Evolutionary conservation across 2,113 vertebrate genomes (phyloP), one percentile per base, ranked within the genome.

Genomic region (Peromyscus leucopus): DNA sequence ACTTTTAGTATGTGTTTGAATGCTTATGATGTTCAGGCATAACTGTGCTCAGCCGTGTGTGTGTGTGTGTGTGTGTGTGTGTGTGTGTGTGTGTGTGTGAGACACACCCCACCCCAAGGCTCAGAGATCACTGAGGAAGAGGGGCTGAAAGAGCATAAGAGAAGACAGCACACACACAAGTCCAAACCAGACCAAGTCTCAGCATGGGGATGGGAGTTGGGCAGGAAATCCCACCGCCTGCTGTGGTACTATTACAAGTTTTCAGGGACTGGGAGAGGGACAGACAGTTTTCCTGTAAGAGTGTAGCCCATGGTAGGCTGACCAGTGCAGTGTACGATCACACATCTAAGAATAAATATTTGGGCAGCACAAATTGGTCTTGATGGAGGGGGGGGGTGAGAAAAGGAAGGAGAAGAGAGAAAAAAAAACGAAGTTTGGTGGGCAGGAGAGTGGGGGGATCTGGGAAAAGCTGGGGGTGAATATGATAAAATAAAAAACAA

Each of bases 341-440:
- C 57, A 61, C 6, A 61, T 8, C 36, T 3, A 83, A 39, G 55
- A 48, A 48, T 48, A 48, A 48, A 39, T 61, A 83, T 26, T 39
- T 61, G 36, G 80, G 3, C 57, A 61, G 80, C 7, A n/a, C 17
- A 82, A 59, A 82, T 39, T 9, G 80, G 15, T 39, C 80, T 39
- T 83, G 36, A 83, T 39, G 36, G 57, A 12, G 24, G 11, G 4
- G 11, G 24, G 13, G 11, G 12, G 42, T 42, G 17, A 33, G 21
- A 2, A 6, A 39, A 7, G 3, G 1, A 26, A 5, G 0, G 11
- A 33, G 33, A 10, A 7, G 16, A 33, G 11, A 11, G 17, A n/a
- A 31, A 57, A 83, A 3, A 61, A 83, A 28, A 61, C 21, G 12
- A 82, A 83, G 36, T 83, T 61, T 61, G 57, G 36, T 61, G 57